Evolutionary conservation across 2,797 vertebrate species (phyloP).

Genomic region (Meriones psammophilus): DNA sequence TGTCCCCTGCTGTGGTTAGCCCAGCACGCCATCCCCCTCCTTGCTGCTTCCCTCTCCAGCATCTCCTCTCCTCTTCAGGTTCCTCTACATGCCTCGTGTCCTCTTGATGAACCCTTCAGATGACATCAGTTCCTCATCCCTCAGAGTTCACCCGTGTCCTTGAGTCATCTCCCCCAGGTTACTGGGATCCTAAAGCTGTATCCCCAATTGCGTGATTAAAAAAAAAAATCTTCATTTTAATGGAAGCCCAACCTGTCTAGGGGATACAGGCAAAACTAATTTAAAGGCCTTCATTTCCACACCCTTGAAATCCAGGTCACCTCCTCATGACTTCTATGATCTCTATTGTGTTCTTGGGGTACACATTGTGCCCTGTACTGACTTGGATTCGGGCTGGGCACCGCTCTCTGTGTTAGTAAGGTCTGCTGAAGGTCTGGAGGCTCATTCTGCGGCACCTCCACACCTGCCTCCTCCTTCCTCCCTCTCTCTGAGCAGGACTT

Average conservation of each 20-base stretch:
- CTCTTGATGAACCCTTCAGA: not conserved
- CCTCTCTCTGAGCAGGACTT: not conserved
- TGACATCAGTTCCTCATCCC: not conserved
- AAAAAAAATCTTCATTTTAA: slow-evolving; percentile 8
- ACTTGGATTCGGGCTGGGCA: not conserved
- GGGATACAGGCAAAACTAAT: not conserved
- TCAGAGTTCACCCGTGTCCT: not conserved
- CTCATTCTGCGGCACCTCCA: not conserved
- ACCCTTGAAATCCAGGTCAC: not conserved
- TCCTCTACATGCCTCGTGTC: not conserved
- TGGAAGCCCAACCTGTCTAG: not conserved
- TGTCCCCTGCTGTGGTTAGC: not conserved
- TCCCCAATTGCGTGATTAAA: not conserved
- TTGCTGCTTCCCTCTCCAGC: not conserved
- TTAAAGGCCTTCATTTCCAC: not conserved
- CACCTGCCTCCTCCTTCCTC: not conserved
- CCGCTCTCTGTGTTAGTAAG: not conserved
- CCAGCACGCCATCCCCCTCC: not conserved
- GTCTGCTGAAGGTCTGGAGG: not conserved
- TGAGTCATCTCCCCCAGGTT: not conserved
- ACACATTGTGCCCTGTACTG: not conserved
- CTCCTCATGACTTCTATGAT: not conserved
- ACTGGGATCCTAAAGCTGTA: slow-evolving; percentile 28
- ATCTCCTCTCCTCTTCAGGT: not conserved
- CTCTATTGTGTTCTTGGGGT: not conserved